These are phyloP conservation scores for Sturnus vulgaris DNA, from an alignment of 2,113 vertebrate genomes.

Conservation along the genomic window DNA sequence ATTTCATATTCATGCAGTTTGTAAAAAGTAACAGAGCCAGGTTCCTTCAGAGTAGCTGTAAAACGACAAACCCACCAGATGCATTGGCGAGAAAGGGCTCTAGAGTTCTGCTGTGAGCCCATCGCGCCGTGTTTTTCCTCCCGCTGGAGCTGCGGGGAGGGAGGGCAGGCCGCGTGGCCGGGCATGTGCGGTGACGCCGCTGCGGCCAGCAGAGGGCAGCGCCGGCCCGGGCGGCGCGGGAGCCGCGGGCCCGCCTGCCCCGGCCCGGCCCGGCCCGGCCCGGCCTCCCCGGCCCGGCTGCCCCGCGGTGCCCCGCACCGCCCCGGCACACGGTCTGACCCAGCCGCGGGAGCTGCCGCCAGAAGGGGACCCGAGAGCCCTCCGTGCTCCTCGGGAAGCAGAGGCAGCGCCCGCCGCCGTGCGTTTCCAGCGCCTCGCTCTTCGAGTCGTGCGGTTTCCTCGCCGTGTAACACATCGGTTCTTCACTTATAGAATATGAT, in stretches of 20 bases:
- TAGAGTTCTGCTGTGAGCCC: not conserved
- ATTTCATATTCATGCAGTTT: not conserved
- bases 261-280: too few relatives aligned
- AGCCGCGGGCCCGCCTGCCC: not conserved
- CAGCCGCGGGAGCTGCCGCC: not conserved
- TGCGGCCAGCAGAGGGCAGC: not conserved
- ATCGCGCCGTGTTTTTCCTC: not conserved
- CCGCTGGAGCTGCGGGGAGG: not conserved
- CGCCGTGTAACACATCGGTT: not conserved
- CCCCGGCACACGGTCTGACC: not conserved
- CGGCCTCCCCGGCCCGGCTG: too few relatives aligned
- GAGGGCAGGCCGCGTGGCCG: not conserved
- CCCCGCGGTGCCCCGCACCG: not conserved
- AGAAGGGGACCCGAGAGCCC: accelerated
- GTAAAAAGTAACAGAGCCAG: not conserved
- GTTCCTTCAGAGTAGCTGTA: not conserved
- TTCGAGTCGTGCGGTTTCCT: not conserved
- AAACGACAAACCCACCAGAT: not conserved
- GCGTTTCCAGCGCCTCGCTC: not conserved
- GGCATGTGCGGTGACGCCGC: not conserved
- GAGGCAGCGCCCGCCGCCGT: accelerated
- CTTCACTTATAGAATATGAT: conserved; percentile 33
- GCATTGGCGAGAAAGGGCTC: not conserved
- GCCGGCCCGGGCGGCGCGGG: not conserved
- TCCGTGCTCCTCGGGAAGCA: not conserved